Conservation (phyloP, 2,113 vertebrate genomes). For the Spermophilus dauricus region DNA sequence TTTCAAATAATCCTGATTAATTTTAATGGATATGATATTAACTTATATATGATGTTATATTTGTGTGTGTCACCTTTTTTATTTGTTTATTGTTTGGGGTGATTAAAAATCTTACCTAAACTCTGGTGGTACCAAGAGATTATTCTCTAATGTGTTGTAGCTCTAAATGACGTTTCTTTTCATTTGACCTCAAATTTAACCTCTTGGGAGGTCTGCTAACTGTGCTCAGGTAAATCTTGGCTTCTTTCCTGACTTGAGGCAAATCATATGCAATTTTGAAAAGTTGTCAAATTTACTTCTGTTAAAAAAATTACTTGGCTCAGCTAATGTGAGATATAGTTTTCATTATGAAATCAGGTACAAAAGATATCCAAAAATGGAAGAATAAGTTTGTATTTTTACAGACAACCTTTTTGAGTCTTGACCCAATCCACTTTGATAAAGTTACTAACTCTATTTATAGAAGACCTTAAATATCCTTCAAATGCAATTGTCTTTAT, state of each 20-base stretch:
- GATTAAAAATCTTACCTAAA: conserved; percentile 7
- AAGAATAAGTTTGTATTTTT: conserved; percentile 14
- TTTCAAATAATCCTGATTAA: conserved; percentile 43
- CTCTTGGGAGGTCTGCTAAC: background rate
- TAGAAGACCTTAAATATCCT: background rate
- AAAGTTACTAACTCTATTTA: background rate
- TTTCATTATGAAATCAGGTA: conserved; percentile 26
- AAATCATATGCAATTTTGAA: conserved; percentile 41
- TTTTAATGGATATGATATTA: background rate
- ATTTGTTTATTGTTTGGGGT: conserved; percentile 37
- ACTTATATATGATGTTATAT: background rate
- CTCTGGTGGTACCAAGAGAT: background rate
- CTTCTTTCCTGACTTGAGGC: conserved; percentile 10
- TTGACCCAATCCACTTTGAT: background rate
- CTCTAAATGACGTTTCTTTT: background rate
- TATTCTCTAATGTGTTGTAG: background rate
- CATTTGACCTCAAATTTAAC: conserved; percentile 42
- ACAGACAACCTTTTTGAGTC: background rate
- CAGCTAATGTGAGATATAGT: conserved; percentile 14
- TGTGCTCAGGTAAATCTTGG: conserved; percentile 29
- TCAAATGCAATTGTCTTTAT: background rate
- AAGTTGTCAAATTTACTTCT: conserved; percentile 15
- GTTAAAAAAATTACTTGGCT: background rate
- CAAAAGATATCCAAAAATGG: background rate
- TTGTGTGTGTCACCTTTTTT: background rate